Percentiles rank a stretch among this genome's conserved stretches.
These are phyloP conservation scores for Alosa sapidissima DNA, from an alignment of 2,797 vertebrate genomes.

Conservation along the genomic window DNA sequence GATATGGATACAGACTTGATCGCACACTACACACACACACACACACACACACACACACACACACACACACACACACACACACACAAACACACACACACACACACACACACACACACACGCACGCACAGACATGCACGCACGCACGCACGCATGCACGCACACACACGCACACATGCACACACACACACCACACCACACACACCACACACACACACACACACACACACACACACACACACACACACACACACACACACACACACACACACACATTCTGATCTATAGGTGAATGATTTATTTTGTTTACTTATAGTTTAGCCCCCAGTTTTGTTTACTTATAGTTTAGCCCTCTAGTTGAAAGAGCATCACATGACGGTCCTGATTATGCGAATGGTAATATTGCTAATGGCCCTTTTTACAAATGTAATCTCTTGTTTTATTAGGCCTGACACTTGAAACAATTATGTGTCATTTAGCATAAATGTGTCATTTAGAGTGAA, in stretches of 20 bases:
- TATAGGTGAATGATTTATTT: no score
- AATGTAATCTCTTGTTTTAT: neutral
- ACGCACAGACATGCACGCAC: neutral
- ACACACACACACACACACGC: neutral
- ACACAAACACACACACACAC: conserved; percentile 4
- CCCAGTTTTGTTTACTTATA: neutral
- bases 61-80: conserved; percentile 10
- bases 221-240: neutral
- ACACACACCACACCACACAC: conserved; percentile 1
- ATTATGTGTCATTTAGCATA: neutral
- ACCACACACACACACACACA: neutral
- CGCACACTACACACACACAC: neutral
- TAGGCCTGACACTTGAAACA: neutral
- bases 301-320: neutral
- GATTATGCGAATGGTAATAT: neutral
- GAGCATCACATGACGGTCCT: neutral
- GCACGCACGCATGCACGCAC: neutral
- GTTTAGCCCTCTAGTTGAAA: neutral
- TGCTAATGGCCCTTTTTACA: neutral
- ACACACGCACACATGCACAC: neutral
- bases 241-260: conserved; percentile 11
- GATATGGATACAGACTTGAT: neutral
- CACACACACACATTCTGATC: neutral
- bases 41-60: neutral
- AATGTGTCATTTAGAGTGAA: neutral